Conservation (phyloP, 92 coral and sea anemone genomes). For the Montipora capitata region DNA sequence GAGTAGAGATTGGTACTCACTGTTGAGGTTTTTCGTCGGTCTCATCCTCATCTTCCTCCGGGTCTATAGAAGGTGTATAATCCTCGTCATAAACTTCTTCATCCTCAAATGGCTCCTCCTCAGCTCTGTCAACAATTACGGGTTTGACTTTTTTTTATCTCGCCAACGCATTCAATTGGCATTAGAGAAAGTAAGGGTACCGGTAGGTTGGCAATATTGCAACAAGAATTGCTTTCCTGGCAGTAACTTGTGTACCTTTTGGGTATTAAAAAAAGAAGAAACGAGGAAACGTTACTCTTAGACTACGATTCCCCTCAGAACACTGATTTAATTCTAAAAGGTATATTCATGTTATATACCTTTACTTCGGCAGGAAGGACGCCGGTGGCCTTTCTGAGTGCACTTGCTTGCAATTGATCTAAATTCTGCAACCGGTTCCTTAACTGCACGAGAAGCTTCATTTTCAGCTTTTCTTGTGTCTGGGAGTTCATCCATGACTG, state of each 20-base stretch:
- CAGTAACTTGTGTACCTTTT: conserved; percentile 21
- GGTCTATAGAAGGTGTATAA: neutral
- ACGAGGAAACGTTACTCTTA: neutral
- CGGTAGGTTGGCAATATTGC: conserved; percentile 21
- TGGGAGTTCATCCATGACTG: neutral
- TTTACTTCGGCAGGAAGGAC: neutral
- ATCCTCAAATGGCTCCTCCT: conserved; percentile 15
- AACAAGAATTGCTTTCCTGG: neutral
- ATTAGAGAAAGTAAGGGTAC: neutral
- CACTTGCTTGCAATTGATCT: neutral
- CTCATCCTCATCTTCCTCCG: conserved; percentile 8
- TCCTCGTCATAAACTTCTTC: conserved; percentile 12
- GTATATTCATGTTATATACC: too few relatives aligned
- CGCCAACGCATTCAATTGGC: neutral
- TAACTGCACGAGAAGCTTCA: too few relatives aligned
- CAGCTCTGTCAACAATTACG: neutral
- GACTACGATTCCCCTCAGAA: neutral
- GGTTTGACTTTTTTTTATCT: neutral
- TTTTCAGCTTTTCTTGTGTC: too few relatives aligned
- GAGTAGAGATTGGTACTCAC: neutral
- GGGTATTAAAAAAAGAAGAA: neutral
- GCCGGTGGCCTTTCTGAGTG: conserved; percentile 19
- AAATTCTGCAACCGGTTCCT: neutral
- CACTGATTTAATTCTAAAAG: neutral
- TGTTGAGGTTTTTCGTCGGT: neutral